Conservation (phyloP, 2,113 vertebrate species). For the Lamprologus callipterus region DNA sequence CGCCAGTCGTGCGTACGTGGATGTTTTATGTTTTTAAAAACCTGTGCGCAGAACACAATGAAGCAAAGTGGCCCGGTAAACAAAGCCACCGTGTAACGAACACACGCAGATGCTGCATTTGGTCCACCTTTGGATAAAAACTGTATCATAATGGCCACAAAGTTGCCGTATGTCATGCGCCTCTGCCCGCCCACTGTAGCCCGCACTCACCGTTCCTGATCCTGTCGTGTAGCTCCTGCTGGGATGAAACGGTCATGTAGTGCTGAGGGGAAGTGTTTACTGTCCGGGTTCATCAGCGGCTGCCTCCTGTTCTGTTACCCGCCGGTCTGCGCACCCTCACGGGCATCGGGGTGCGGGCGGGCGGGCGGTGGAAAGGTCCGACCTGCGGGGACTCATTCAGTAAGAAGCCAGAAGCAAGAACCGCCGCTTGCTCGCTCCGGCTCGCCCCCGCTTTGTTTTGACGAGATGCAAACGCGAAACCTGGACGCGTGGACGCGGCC, state of each 20-base stretch:
- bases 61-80: background rate
- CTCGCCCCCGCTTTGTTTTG: conserved; percentile 70
- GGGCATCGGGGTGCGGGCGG: conserved; percentile 19
- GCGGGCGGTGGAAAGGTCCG: conserved; percentile 9
- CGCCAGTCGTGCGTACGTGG: conserved; percentile 42
- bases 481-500: conserved; percentile 16
- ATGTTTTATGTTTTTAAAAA: conserved; percentile 20
- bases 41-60: background rate
- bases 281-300: conserved; percentile 22
- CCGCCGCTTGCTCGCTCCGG: background rate
- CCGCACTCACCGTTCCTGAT: conserved; percentile 36
- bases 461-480: conserved; percentile 54
- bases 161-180: conserved; percentile 49
- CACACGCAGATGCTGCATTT: background rate
- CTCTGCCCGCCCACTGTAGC: conserved; percentile 30
- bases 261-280: background rate
- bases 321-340: background rate
- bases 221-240: conserved; percentile 21
- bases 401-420: conserved; percentile 44
- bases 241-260: conserved; percentile 31
- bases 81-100: background rate
- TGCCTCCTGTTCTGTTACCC: background rate
- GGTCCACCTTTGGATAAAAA: background rate
- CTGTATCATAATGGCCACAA: conserved; percentile 22
- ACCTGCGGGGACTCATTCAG: conserved; percentile 55